Conservation (phyloP, 2,888 invertebrate species). For the Limnephilus lunatus region DNA sequence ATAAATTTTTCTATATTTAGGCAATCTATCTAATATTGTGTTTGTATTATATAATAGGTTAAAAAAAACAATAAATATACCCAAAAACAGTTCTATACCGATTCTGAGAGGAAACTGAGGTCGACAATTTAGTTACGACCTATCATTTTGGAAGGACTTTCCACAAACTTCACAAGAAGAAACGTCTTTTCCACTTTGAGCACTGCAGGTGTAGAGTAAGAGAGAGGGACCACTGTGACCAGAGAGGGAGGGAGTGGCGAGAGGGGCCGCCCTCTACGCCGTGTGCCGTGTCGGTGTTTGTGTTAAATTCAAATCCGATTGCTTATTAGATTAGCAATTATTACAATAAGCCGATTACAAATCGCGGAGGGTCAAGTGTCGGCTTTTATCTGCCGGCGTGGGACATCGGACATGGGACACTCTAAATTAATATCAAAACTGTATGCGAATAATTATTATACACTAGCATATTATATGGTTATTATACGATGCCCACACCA, state of each 20-base stretch:
- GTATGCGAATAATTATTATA: not conserved
- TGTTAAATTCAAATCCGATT: constrained; percentile 65
- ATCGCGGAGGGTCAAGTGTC: constrained; percentile 47
- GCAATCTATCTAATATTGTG: too few relatives aligned
- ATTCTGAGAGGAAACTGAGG: too few relatives aligned
- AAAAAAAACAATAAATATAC: too few relatives aligned
- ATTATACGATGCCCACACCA: too few relatives aligned
- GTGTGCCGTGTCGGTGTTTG: constrained; percentile 57
- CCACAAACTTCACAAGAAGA: too few relatives aligned
- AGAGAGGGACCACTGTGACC: not conserved
- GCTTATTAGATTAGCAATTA: constrained; percentile 65
- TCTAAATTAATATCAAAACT: not conserved
- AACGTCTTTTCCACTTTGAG: not conserved
- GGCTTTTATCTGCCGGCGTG: not conserved
- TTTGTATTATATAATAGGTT: too few relatives aligned
- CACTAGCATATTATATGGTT: too few relatives aligned
- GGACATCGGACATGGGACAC: not conserved
- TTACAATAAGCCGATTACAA: constrained; percentile 65
- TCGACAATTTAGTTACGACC: too few relatives aligned
- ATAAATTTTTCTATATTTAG: too few relatives aligned
- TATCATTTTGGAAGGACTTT: too few relatives aligned
- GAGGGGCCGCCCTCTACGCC: not conserved
- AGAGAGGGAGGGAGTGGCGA: not conserved
- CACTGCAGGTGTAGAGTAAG: constrained; percentile 27
- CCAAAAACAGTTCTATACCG: too few relatives aligned